These are phyloP conservation scores for Drosophila anomalipes DNA, from an alignment of 2,888 invertebrate genomes.

Conservation along the genomic window DNA sequence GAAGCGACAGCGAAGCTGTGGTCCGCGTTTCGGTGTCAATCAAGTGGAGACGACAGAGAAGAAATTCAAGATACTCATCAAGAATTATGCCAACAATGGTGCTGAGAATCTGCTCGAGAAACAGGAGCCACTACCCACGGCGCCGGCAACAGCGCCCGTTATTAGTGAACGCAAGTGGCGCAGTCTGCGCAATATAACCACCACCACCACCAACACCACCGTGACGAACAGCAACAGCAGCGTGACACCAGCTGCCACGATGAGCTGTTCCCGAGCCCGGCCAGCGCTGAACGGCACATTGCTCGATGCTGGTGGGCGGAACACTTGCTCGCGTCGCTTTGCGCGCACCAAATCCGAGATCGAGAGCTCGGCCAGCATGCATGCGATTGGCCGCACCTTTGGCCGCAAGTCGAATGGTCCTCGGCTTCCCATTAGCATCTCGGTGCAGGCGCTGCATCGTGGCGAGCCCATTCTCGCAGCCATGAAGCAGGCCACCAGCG, in stretches of 20 bases:
- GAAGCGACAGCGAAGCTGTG: conserved; percentile 82
- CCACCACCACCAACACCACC: conserved; percentile 21
- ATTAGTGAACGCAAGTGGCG: conserved; percentile 67
- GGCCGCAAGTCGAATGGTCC: conserved; percentile 67
- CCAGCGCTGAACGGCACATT: conserved; percentile 10
- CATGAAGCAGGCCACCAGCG: conserved; percentile 68
- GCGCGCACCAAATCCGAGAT: conserved; percentile 67
- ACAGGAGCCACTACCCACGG: conserved; percentile 30
- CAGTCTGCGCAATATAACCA: conserved; percentile 62
- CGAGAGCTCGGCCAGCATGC: conserved; percentile 61
- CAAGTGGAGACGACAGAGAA: conserved; percentile 51
- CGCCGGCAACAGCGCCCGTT: conserved; percentile 53
- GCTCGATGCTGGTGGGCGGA: conserved; percentile 7
- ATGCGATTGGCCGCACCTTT: conserved; percentile 74
- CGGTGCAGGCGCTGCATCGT: conserved; percentile 69
- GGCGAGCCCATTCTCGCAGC: conserved; percentile 67
- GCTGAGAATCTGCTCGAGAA: conserved; percentile 47
- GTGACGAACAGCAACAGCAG: not conserved
- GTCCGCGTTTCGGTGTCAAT: conserved; percentile 66
- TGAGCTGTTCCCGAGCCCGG: conserved; percentile 35
- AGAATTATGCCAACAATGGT: conserved; percentile 59
- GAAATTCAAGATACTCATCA: conserved; percentile 74
- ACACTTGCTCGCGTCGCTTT: conserved; percentile 53
- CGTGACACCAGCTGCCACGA: not conserved
- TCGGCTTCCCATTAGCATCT: conserved; percentile 64